Conservation (phyloP, 2,888 invertebrate genomes). For the Epistrophe grossulariae region DNA sequence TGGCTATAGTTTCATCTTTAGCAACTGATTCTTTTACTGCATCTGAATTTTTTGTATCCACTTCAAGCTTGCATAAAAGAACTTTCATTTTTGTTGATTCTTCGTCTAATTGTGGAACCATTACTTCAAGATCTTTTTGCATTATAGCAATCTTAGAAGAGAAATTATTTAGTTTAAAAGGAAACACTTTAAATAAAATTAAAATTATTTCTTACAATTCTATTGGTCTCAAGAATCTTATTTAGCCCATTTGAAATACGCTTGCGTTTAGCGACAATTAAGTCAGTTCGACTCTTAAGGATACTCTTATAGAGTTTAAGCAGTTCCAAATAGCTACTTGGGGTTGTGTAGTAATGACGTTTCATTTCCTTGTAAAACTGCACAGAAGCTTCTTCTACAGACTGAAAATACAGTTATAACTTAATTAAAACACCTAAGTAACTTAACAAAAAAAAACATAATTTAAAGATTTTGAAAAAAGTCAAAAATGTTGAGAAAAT, state of each 20-base stretch:
- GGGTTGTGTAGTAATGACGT: constrained; percentile 94
- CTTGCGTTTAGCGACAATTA: constrained; percentile 87
- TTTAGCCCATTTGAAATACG: constrained; percentile 90
- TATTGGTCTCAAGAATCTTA: constrained; percentile 83
- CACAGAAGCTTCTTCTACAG: constrained; percentile 91
- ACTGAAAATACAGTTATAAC: constrained; percentile 84
- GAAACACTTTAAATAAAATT: background rate
- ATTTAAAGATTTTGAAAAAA: no score
- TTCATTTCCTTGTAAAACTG: constrained; percentile 92
- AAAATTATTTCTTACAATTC: constrained; percentile 78
- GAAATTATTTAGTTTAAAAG: background rate
- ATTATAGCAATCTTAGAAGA: constrained; percentile 88
- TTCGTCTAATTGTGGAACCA: constrained; percentile 92
- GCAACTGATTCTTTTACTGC: constrained; percentile 91
- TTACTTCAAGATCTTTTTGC: constrained; percentile 91
- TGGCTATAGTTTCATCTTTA: constrained; percentile 93
- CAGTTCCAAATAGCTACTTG: constrained; percentile 94
- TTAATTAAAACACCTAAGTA: no score
- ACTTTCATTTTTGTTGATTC: constrained; percentile 91
- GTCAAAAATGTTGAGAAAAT: no score
- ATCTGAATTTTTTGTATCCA: constrained; percentile 92
- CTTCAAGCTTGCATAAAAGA: constrained; percentile 90
- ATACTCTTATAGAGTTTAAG: constrained; percentile 91
- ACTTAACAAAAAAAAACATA: no score
- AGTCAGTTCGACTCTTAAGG: constrained; percentile 89